Conservation (phyloP, 2,113 vertebrate genomes). For the Halcyon senegalensis region DNA sequence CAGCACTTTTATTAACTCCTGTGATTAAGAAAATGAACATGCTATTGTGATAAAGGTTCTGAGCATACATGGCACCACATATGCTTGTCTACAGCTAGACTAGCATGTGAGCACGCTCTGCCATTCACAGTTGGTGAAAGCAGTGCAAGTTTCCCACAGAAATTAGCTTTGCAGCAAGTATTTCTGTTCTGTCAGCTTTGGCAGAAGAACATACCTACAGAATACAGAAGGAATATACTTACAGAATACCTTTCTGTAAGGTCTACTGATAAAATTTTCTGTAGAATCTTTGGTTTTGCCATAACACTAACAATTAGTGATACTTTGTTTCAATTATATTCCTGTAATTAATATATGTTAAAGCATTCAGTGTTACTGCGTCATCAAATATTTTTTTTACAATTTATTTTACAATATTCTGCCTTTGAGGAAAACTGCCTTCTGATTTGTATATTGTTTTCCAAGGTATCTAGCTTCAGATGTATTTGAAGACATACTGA, state of each 20-base stretch:
- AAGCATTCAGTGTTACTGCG: not conserved
- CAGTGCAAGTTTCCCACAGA: not conserved
- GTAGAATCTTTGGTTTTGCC: not conserved
- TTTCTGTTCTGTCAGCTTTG: not conserved
- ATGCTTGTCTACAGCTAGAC: not conserved
- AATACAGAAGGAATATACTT: not conserved
- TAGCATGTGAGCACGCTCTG: not conserved
- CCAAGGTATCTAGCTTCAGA: not conserved
- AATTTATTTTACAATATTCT: not conserved
- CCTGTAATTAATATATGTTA: not conserved
- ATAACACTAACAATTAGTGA: not conserved
- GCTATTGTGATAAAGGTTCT: not conserved
- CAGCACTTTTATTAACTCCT: not conserved
- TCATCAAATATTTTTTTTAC: not conserved
- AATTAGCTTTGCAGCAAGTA: not conserved
- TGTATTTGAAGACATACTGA: not conserved
- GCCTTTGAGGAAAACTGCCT: not conserved
- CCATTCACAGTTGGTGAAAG: not conserved
- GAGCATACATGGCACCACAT: accelerated
- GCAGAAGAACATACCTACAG: not conserved
- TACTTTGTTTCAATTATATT: not conserved
- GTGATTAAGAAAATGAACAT: not conserved
- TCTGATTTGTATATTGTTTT: not conserved
- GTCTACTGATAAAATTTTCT: not conserved
- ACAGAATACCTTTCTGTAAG: not conserved